Evolutionary conservation across 2,888 invertebrate species (phyloP), one percentile per base, ranked within the genome.

Genomic region (Folsomia candida): DNA sequence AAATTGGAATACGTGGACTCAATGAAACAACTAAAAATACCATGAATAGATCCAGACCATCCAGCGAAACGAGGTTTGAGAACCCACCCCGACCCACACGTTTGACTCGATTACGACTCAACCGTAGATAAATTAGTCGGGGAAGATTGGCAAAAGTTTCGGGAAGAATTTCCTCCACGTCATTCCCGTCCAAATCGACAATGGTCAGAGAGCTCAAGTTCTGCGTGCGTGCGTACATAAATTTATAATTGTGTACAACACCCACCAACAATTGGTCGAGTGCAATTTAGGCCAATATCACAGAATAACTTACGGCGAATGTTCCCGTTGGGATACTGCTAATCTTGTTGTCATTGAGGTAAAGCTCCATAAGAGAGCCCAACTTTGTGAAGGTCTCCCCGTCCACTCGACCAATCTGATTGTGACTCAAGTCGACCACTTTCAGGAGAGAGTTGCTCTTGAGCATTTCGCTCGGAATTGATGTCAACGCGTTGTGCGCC

Each of bases 161-260:
- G 0, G 90, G 86, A 80, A 92, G 90, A 37, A 94, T 86, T 24
- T 88, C 85, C 81, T 89, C 88, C 37, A 95, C 86, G 81, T 92
- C 89, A 82, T 95, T 83, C 80, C 89, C 90, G 76, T 93, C 91
- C 77, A 95, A 85, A 83, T 93, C 89, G 51, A 95, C 86, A 57
- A 89, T 87, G 79, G 89, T 89, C 37, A 95, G 82, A 73, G 89
- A 87, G 25, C 87, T 87, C 57, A 93, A 83, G 68, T 75, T 75
- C 81, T 80, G 68, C 0, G 58, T 58, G 59, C n/a, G n/a, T n/a
- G n/a, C n/a, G n/a, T n/a, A n/a, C n/a, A n/a, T n/a, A n/a, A 74
- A 54, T 57, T 1, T 37, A 67, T 27, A 59, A 20, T 51, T 22
- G 26, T 2, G 18, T 27, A 18, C 22, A 2, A 62, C 1, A 28